Percentiles rank a stretch among this genome's conserved stretches.
Evolutionary conservation across 2,113 vertebrate species (phyloP).

Genomic region (Mugil cephalus): DNA sequence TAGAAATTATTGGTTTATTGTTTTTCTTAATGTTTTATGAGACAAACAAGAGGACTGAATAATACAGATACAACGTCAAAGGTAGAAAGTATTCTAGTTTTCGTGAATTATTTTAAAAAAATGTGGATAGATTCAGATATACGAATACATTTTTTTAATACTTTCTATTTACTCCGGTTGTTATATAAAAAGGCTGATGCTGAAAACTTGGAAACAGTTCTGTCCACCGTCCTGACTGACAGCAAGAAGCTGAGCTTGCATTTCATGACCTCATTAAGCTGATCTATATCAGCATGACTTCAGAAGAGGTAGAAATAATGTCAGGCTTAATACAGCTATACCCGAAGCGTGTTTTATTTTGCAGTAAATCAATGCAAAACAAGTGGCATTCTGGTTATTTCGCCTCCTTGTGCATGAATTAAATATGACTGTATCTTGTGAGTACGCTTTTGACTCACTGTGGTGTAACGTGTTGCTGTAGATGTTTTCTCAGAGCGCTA

Average conservation of each 20-base stretch:
- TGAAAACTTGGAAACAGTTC: slow-evolving; percentile 54
- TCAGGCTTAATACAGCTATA: slow-evolving; percentile 5
- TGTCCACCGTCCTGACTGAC: slow-evolving; percentile 51
- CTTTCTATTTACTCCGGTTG: neutral
- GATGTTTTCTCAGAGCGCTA: neutral
- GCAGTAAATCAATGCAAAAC: neutral
- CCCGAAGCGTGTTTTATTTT: slow-evolving; percentile 5
- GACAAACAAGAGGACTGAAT: neutral
- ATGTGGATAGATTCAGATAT: neutral
- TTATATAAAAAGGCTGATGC: slow-evolving; percentile 27
- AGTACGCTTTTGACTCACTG: neutral
- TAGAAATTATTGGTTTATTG: no score
- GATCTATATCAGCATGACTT: slow-evolving; percentile 48
- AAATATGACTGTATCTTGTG: neutral
- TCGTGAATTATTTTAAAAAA: neutral
- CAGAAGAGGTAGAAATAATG: slow-evolving; percentile 19
- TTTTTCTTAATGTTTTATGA: neutral
- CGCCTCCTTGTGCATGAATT: neutral
- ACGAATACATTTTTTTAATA: neutral
- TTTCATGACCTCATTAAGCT: slow-evolving; percentile 59
- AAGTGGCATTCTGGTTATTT: slow-evolving; percentile 1
- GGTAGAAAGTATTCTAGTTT: no score
- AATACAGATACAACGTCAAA: no score
- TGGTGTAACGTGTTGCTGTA: neutral
- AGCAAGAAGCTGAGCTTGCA: slow-evolving; percentile 53